phyloP scores from a whole-genome alignment of 2,888 invertebrate genomes.

The Xestia xanthographa region DNA sequence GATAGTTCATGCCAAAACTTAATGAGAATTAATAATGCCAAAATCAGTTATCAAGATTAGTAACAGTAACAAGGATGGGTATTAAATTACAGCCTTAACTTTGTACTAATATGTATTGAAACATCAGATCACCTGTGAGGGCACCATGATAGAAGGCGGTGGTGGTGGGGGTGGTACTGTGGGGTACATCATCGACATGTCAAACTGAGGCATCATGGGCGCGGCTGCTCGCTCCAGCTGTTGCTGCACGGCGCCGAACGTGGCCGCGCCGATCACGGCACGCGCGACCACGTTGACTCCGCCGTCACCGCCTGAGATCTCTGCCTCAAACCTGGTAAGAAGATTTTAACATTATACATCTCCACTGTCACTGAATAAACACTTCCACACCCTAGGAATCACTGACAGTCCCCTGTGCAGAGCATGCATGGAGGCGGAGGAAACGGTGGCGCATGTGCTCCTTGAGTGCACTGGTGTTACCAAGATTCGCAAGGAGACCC shows the following conservation, averaged over 20 bases:
- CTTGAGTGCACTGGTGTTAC: too few relatives aligned
- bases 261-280: slow-evolving; percentile 93
- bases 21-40: background rate
- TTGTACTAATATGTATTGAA: background rate
- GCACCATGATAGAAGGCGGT: slow-evolving; percentile 92
- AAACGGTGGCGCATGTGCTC: too few relatives aligned
- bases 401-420: too few relatives aligned
- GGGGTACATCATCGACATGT: slow-evolving; percentile 90
- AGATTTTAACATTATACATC: background rate
- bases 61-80: background rate
- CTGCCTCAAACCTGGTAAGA: slow-evolving; percentile 95
- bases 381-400: too few relatives aligned
- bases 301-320: slow-evolving; percentile 93
- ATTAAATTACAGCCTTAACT: background rate
- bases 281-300: slow-evolving; percentile 85
- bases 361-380: too few relatives aligned
- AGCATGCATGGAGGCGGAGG: too few relatives aligned
- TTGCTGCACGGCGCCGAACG: slow-evolving; percentile 93
- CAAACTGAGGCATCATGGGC: slow-evolving; percentile 79
- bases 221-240: slow-evolving; percentile 90
- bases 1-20: background rate
- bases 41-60: background rate
- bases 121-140: slow-evolving; percentile 90
- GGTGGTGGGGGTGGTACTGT: slow-evolving; percentile 93
- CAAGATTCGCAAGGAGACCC: too few relatives aligned